These are phyloP conservation scores for Trichomycterus rosablanca DNA, from an alignment of 2,113 vertebrate species.

Conservation along the genomic window DNA sequence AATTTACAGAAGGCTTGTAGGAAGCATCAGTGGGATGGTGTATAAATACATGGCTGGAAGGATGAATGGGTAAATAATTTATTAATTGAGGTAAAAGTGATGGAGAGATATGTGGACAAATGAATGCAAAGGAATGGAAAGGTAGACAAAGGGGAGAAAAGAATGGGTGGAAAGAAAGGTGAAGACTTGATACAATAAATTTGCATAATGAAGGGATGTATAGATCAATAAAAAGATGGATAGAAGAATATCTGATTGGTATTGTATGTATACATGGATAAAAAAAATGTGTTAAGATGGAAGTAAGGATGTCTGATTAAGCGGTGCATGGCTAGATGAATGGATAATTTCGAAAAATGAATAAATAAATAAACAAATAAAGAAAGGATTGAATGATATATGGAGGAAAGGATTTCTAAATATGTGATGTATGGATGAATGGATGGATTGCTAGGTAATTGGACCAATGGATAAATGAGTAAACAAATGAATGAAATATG, in stretches of 20 bases:
- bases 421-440: neutral
- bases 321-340: neutral
- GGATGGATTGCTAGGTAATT: neutral
- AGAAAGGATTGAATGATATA: neutral
- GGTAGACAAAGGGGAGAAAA: too few species aligned
- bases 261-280: neutral
- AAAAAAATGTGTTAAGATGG: neutral
- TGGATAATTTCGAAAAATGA: neutral
- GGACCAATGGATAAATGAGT: neutral
- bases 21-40: too few species aligned
- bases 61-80: constrained; percentile 2
- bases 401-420: neutral
- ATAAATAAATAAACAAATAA: neutral
- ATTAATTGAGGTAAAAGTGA: too few species aligned
- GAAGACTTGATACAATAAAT: too few species aligned
- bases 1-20: too few species aligned
- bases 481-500: too few species aligned
- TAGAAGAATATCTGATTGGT: too few species aligned
- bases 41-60: too few species aligned
- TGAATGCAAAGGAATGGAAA: neutral
- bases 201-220: too few species aligned
- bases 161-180: too few species aligned
- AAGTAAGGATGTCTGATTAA: neutral
- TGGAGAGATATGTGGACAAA: neutral
- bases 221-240: too few species aligned